These are phyloP conservation scores for Hedychridium roseum DNA, from an alignment of 2,888 invertebrate genomes.

Conservation along the genomic window DNA sequence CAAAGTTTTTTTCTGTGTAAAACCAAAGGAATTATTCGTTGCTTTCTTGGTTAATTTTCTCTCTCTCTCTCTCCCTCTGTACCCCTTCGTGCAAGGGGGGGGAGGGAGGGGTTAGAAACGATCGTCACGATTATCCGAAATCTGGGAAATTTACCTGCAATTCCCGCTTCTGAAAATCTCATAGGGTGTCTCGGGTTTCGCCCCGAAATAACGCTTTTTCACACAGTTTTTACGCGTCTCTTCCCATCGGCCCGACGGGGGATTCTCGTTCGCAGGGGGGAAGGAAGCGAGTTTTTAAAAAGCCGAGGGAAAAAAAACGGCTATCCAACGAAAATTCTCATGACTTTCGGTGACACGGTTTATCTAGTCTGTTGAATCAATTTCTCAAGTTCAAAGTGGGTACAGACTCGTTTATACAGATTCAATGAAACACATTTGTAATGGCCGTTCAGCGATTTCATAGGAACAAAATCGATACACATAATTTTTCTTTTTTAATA, in stretches of 20 bases:
- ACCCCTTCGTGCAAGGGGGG: slow-evolving; percentile 14
- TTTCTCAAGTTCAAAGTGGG: no score
- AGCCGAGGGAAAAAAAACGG: slow-evolving; percentile 5
- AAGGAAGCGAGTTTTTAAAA: slow-evolving; percentile 7
- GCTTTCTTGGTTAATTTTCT: no score
- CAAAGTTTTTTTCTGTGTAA: no score
- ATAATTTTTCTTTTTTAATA: no score
- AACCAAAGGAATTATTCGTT: no score
- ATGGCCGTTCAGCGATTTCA: no score
- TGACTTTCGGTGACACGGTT: no score
- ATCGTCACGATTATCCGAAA: slow-evolving; percentile 53
- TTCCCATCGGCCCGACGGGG: slow-evolving; percentile 13
- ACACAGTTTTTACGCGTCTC: slow-evolving; percentile 56
- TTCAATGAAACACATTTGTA: no score
- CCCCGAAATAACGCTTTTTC: slow-evolving; percentile 63
- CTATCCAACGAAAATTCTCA: slow-evolving; percentile 47
- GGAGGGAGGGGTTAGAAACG: background rate
- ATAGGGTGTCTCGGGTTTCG: slow-evolving; percentile 56
- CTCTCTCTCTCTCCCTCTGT: slow-evolving; percentile 26
- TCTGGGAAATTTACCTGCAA: slow-evolving; percentile 61
- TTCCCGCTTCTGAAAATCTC: slow-evolving; percentile 22
- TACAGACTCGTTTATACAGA: no score
- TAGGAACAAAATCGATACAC: no score
- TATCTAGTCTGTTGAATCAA: no score
- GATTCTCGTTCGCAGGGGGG: slow-evolving; percentile 15